Percentiles rank a stretch among this genome's conserved stretches.
phyloP scores from a whole-genome alignment of 2,797 vertebrate species.

The Varecia variegata region DNA sequence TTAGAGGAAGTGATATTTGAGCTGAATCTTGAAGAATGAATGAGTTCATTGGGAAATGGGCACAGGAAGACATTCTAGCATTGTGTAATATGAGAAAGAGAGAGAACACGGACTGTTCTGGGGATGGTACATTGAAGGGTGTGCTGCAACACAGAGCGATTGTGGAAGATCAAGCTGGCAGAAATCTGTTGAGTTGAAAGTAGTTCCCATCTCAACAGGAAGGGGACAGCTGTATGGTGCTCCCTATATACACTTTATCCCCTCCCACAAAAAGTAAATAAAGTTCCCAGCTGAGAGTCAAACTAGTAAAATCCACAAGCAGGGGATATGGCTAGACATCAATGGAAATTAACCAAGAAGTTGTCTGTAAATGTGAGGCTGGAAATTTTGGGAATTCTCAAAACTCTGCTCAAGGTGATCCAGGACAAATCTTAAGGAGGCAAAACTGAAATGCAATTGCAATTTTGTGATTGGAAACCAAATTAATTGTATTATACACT shows the following conservation, averaged over 20 bases:
- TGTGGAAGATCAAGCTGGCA: background rate
- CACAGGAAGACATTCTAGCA: background rate
- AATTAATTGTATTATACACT: slow-evolving; percentile 68
- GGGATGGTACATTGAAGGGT: background rate
- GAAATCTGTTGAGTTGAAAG: slow-evolving; percentile 5
- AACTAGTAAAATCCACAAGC: slow-evolving; percentile 21
- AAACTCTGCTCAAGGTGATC: slow-evolving; percentile 51
- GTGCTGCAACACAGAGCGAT: background rate
- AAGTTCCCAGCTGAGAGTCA: background rate
- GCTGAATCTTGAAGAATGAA: background rate
- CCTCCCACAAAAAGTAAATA: background rate
- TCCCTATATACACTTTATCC: background rate
- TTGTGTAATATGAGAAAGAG: background rate
- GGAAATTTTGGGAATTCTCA: slow-evolving; percentile 31
- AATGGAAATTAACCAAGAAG: slow-evolving; percentile 35
- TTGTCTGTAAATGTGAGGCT: background rate
- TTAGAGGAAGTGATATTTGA: slow-evolving; percentile 13
- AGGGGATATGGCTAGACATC: background rate
- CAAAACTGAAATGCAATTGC: slow-evolving; percentile 11
- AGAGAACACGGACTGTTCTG: background rate
- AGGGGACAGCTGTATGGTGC: background rate
- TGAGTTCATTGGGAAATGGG: background rate
- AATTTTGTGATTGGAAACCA: slow-evolving; percentile 67
- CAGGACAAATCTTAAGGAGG: slow-evolving; percentile 50
- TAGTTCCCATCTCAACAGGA: background rate